phyloP scores from a whole-genome alignment of 2,888 invertebrate genomes.

The Amiota minor region DNA sequence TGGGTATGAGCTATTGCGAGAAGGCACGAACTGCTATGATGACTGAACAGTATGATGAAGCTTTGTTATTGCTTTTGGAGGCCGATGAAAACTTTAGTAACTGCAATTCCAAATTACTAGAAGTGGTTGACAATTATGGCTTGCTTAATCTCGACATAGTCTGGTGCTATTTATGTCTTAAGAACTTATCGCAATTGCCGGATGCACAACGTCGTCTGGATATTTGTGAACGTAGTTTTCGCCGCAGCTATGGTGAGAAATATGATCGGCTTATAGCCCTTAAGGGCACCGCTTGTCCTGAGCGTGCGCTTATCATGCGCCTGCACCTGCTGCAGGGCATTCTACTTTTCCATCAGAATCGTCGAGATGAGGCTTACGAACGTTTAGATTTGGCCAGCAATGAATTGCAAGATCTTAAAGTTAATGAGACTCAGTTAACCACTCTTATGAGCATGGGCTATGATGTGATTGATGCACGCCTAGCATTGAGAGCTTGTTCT shows the following conservation, averaged over 20 bases:
- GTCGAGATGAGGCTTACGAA: slow-evolving; percentile 77
- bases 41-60: slow-evolving; percentile 79
- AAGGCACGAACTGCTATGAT: slow-evolving; percentile 82
- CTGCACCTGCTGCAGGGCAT: slow-evolving; percentile 87
- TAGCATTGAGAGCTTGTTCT: slow-evolving; percentile 78
- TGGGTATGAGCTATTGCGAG: slow-evolving; percentile 87
- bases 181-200: slow-evolving; percentile 80
- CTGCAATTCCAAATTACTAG: slow-evolving; percentile 74
- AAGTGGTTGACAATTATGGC: slow-evolving; percentile 87
- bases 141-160: slow-evolving; percentile 88
- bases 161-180: slow-evolving; percentile 89
- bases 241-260: slow-evolving; percentile 79
- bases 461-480: slow-evolving; percentile 79
- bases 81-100: slow-evolving; percentile 82
- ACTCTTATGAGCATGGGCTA: slow-evolving; percentile 79
- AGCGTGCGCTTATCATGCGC: slow-evolving; percentile 83
- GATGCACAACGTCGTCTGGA: slow-evolving; percentile 82
- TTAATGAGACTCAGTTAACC: slow-evolving; percentile 76
- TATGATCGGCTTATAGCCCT: slow-evolving; percentile 78
- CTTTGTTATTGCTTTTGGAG: slow-evolving; percentile 83
- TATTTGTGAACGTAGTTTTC: slow-evolving; percentile 80
- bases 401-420: slow-evolving; percentile 79
- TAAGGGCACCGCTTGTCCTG: slow-evolving; percentile 77
- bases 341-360: slow-evolving; percentile 84
- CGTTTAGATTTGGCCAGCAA: slow-evolving; percentile 78